phyloP scores from a whole-genome alignment of 2,888 invertebrate species.

The Orthosia gracilis region DNA sequence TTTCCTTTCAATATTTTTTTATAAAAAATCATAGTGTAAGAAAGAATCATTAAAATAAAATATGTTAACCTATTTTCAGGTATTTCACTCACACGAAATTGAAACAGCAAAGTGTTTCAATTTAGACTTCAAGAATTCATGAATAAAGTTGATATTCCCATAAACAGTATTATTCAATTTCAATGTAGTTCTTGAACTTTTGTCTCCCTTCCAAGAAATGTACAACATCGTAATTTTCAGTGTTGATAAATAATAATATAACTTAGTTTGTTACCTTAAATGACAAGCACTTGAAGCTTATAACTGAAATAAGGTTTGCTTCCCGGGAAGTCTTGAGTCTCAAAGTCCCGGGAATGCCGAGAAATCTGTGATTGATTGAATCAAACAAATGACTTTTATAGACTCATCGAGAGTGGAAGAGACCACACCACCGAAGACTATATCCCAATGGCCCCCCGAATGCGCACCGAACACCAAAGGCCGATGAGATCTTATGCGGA shows the following conservation, averaged over 20 bases:
- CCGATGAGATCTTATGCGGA: too few species aligned
- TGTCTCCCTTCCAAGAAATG: slow-evolving; percentile 9
- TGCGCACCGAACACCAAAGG: too few species aligned
- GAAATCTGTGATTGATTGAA: too few species aligned
- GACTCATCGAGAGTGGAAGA: too few species aligned
- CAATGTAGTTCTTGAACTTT: neutral
- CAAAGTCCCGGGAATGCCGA: too few species aligned
- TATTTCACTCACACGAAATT: slow-evolving; percentile 3
- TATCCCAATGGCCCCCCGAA: too few species aligned
- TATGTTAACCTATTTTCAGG: neutral
- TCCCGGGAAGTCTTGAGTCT: too few species aligned
- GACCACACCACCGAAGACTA: too few species aligned
- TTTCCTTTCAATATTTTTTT: neutral
- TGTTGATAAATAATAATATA: neutral
- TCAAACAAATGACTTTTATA: too few species aligned
- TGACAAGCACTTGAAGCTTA: neutral
- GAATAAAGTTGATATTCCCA: slow-evolving; percentile 34
- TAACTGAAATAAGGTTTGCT: neutral
- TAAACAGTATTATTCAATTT: slow-evolving; percentile 14
- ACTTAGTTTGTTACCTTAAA: neutral
- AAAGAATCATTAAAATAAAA: neutral
- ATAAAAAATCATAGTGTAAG: too few species aligned
- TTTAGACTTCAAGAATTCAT: slow-evolving; percentile 9
- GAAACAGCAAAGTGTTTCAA: slow-evolving; percentile 20
- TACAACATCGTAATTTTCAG: neutral